These are phyloP conservation scores for Aix galericulata DNA, from an alignment of 2,113 vertebrate genomes.

Conservation along the genomic window DNA sequence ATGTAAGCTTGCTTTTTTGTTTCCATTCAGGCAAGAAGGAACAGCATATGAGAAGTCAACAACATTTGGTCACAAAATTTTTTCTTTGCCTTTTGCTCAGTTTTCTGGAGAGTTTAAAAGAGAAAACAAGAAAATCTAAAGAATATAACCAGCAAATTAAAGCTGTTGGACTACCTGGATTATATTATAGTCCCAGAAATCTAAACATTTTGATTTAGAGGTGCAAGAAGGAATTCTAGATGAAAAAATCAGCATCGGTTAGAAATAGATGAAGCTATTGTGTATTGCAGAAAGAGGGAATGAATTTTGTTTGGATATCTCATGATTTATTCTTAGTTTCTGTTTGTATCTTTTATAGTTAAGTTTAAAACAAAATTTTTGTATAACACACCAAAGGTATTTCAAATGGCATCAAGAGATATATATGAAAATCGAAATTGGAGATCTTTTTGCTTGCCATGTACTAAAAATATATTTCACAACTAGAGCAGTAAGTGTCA, in stretches of 20 bases:
- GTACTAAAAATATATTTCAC: neutral
- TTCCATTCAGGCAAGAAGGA: neutral
- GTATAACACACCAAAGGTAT: neutral
- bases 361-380: neutral
- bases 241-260: neutral
- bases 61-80: neutral
- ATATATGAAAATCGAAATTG: neutral
- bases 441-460: neutral
- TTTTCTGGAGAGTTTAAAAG: neutral
- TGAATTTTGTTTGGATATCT: neutral
- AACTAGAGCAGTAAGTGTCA: constrained; percentile 18
- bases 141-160: neutral
- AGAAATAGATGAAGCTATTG: neutral
- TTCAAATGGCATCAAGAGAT: neutral
- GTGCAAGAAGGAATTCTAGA: neutral
- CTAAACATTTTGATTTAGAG: neutral
- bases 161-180: neutral
- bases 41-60: neutral
- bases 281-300: neutral
- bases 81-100: neutral
- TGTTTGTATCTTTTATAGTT: neutral
- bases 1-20: neutral
- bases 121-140: neutral
- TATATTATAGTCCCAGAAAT: neutral
- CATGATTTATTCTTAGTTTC: neutral